A percentile compares a stretch with the other conserved stretches of the same genome.
Conservation (phyloP, 2,113 vertebrate genomes). For the Pachyramphus minor region DNA sequence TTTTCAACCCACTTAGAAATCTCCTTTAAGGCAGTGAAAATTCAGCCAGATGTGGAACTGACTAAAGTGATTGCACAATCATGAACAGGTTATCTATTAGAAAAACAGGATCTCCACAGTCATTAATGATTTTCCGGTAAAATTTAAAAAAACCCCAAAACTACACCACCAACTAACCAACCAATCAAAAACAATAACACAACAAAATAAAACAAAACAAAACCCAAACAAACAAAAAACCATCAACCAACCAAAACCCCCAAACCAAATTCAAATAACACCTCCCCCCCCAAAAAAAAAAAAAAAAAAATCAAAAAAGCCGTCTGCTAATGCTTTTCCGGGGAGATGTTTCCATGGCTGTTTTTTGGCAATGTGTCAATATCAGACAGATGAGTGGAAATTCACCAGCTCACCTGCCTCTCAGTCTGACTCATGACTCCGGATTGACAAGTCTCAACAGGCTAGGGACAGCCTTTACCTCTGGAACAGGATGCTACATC, state of each 20-base stretch:
- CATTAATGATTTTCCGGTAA: neutral
- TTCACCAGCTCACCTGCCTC: neutral
- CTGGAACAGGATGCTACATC: neutral
- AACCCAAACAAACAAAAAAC: too few species aligned
- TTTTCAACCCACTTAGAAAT: conserved; percentile 31
- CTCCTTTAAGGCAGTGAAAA: neutral
- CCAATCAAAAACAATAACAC: too few species aligned
- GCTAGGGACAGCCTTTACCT: neutral
- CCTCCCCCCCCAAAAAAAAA: too few species aligned
- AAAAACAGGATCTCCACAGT: neutral
- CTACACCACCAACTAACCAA: neutral
- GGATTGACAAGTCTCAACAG: neutral
- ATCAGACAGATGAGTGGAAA: neutral
- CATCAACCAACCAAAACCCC: too few species aligned
- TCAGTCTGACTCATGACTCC: neutral
- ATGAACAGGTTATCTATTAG: neutral
- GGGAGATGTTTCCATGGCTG: neutral
- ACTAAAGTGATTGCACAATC: neutral
- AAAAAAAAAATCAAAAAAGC: too few species aligned
- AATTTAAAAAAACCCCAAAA: rapidly evolving
- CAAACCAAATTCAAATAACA: too few species aligned
- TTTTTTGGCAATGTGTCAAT: neutral
- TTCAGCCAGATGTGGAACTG: neutral
- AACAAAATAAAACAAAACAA: too few species aligned
- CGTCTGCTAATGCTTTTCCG: neutral